phyloP scores from a whole-genome alignment of 2,113 vertebrate genomes.

The Irena cyanogastra region DNA sequence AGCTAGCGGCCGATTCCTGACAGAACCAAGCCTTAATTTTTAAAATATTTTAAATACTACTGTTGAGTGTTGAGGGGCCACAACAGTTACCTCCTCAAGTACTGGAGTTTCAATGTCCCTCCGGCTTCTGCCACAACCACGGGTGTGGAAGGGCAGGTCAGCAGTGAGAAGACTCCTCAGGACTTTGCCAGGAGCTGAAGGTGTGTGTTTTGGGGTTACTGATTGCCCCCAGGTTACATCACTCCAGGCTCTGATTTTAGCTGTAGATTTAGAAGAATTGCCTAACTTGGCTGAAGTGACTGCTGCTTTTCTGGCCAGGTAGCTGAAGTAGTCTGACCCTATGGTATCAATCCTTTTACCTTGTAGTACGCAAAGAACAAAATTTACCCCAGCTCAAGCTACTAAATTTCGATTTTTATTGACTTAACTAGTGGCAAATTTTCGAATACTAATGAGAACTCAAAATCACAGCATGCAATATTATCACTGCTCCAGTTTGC shows the following conservation, averaged over 20 bases:
- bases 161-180: neutral
- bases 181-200: neutral
- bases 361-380: neutral
- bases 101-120: neutral
- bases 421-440: neutral
- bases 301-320: neutral
- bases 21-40: conserved; percentile 44
- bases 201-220: no score
- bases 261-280: neutral
- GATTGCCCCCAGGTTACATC: neutral
- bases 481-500: neutral
- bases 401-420: neutral
- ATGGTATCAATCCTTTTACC: neutral
- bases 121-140: rapidly evolving
- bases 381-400: neutral
- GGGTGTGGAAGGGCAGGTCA: neutral
- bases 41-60: conserved; percentile 40
- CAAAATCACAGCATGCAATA: neutral
- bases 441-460: neutral
- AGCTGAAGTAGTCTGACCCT: neutral
- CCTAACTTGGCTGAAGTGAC: neutral
- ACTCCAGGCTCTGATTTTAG: neutral
- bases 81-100: neutral
- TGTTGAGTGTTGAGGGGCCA: neutral
- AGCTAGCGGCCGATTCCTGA: neutral